Conservation (phyloP, 2,797 vertebrate genomes). For the Propithecus deckenii region DNA sequence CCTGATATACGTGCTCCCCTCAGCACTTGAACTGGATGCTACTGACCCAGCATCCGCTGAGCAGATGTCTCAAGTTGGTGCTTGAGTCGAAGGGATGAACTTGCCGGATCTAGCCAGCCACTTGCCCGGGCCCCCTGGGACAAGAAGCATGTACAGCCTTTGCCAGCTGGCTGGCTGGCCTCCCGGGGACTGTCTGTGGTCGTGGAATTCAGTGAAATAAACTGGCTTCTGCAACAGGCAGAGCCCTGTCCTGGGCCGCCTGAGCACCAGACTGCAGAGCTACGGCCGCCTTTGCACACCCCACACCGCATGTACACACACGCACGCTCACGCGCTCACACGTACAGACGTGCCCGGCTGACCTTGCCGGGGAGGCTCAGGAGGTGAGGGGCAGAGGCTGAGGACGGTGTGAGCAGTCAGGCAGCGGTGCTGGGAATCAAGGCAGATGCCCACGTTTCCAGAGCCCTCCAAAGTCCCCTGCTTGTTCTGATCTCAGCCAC, state of each 20-base stretch:
- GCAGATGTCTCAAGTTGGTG: constrained; percentile 60
- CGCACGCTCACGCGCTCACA: no score
- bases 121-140: constrained; percentile 44
- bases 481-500: not conserved
- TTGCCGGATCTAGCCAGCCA: constrained; percentile 59
- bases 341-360: not conserved
- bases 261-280: not conserved
- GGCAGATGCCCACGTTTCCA: not conserved
- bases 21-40: not conserved
- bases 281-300: rapidly evolving
- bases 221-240: not conserved
- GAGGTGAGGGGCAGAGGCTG: not conserved
- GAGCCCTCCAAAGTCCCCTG: not conserved
- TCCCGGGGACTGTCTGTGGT: constrained; percentile 53
- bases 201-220: not conserved
- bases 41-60: constrained; percentile 11
- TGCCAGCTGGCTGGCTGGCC: constrained; percentile 62
- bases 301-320: rapidly evolving
- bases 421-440: not conserved
- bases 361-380: not conserved
- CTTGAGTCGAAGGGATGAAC: constrained; percentile 38
- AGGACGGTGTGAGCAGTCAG: not conserved
- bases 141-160: constrained; percentile 39
- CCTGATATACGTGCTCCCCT: not conserved
- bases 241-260: not conserved